Evolutionary conservation across 2,113 vertebrate genomes (phyloP), one percentile per base, ranked within the genome.

Genomic region (Colius striatus): DNA sequence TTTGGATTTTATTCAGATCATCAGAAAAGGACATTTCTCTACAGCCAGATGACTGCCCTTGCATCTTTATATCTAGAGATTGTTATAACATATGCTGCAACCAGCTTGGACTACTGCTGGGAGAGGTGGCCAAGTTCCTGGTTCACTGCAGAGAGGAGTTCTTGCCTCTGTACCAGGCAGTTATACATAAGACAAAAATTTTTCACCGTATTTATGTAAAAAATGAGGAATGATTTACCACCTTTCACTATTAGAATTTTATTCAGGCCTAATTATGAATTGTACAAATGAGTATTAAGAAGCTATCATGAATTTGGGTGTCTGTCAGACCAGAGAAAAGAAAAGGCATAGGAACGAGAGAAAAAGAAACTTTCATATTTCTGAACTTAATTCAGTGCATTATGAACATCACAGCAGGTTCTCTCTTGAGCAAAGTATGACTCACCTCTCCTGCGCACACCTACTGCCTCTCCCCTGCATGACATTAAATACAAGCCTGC

Each of bases 361-460:
- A 38, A 81, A 83, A 85, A 63, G 47, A 80, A 85, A 79, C 75
- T 95, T 94, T 80, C 30, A 2, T 45, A 45, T 60, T 91, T 80
- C 72, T 92, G 72, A 90, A 80, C 57, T 75, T 78, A 62, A 88
- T 86, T 93, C 68, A 79, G 48, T 45, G 26, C 63, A 48, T 95
- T 88, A 88, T 36, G 87, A 95, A 67, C 65, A 93, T 34, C 95
- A 80, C 92, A 83, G 87, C 87, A 93, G 91, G 93, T 53, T 95
- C 25, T 7, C 41, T 51, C 75, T 88, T 45, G 43, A 96, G 48
- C 32, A 84, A 90, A 68, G 38, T 60, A 90, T 96, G 94, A 97
- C 60, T 97, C 93, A 94, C 65, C 38, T 83, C 63, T 79, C 34
- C 67, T 94, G 92, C 95, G 63, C 90, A 92, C 93, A 96, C 67